These are phyloP conservation scores for Hydractinia echinata DNA, from an alignment of 30 jellyfish, hydroid and myxozoan genomes.

Conservation along the genomic window DNA sequence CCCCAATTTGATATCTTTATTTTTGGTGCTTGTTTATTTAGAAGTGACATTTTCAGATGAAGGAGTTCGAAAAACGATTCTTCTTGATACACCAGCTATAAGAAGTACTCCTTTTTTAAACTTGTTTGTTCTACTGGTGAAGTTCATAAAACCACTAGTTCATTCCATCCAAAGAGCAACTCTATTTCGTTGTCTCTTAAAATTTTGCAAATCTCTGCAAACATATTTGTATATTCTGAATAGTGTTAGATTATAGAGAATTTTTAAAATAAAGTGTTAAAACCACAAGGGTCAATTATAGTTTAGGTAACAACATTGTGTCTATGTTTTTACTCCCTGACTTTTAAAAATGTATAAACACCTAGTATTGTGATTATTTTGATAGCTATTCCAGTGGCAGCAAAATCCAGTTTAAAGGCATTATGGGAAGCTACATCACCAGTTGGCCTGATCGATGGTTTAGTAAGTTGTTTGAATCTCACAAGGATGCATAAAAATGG, in stretches of 20 bases:
- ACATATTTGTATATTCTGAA: too few relatives aligned
- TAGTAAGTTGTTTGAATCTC: conserved; percentile 46
- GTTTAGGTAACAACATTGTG: too few relatives aligned
- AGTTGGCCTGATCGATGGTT: conserved; percentile 68
- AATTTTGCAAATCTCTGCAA: too few relatives aligned
- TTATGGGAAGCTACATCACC: conserved; percentile 76
- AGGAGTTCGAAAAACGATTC: conserved; percentile 76
- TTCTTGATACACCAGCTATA: conserved; percentile 42
- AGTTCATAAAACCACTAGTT: background rate
- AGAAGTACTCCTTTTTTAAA: conserved; percentile 7
- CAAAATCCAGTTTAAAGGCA: conserved; percentile 46
- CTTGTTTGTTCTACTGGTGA: background rate
- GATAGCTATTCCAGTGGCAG: conserved; percentile 52
- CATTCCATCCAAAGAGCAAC: too few relatives aligned
- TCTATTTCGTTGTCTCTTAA: too few relatives aligned
- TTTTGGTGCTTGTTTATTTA: background rate
- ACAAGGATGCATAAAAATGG: background rate
- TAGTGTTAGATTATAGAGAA: too few relatives aligned
- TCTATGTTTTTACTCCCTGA: too few relatives aligned
- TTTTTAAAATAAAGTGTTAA: too few relatives aligned
- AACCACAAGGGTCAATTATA: too few relatives aligned
- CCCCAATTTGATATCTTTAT: background rate
- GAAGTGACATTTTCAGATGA: conserved; percentile 81
- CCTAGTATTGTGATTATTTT: background rate
- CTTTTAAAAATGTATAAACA: background rate